A percentile compares a stretch with the other conserved stretches of the same genome.
phyloP scores from a whole-genome alignment of 2,888 invertebrate genomes.

The Neocrepidodera transversa region DNA sequence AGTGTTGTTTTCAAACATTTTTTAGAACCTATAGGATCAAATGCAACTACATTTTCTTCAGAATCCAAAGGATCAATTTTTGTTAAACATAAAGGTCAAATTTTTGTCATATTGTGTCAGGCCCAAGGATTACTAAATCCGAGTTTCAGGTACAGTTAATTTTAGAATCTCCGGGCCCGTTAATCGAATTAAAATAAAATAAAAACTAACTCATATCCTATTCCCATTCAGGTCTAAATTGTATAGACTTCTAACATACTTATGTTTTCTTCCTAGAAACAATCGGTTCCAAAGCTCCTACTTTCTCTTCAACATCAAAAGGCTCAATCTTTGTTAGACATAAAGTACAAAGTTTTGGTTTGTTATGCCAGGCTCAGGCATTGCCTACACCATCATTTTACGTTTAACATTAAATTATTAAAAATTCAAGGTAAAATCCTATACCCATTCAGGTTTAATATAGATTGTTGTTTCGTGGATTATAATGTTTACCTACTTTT shows the following conservation, averaged over 20 bases:
- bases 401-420: no score
- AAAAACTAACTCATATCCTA: no score
- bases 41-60: slow-evolving; percentile 61
- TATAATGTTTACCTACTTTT: slow-evolving; percentile 63
- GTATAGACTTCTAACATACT: neutral
- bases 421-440: no score
- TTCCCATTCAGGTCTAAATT: no score
- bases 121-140: slow-evolving; percentile 77
- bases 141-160: slow-evolving; percentile 37
- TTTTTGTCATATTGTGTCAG: slow-evolving; percentile 65
- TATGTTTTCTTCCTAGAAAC: slow-evolving; percentile 60
- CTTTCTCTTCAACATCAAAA: slow-evolving; percentile 59
- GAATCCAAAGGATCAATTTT: slow-evolving; percentile 61
- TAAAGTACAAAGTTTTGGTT: slow-evolving; percentile 60
- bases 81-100: slow-evolving; percentile 58
- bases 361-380: slow-evolving; percentile 70
- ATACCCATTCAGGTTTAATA: no score
- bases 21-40: slow-evolving; percentile 65
- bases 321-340: slow-evolving; percentile 60
- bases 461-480: no score
- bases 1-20: neutral
- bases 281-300: slow-evolving; percentile 64
- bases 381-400: slow-evolving; percentile 68
- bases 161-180: no score
- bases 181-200: no score